phyloP scores from a whole-genome alignment of 2,888 invertebrate species.

The Trissonchulus sp. region DNA sequence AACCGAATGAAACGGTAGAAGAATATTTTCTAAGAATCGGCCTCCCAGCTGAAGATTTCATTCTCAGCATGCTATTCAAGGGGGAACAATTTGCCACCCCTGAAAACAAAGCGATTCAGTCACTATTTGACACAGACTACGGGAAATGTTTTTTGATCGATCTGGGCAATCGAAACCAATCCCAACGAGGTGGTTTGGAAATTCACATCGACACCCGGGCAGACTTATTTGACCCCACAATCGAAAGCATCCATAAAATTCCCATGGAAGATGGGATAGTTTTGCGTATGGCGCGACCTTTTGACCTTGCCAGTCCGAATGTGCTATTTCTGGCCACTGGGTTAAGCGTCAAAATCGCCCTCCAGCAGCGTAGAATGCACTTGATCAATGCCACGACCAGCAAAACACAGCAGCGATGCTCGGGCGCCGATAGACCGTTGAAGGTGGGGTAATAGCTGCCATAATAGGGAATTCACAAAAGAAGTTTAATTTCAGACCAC shows the following conservation, averaged over 20 bases:
- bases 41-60: not conserved
- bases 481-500: no score
- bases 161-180: not conserved
- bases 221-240: not conserved
- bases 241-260: not conserved
- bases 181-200: not conserved
- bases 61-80: not conserved
- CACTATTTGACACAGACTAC: conserved; percentile 24
- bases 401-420: not conserved
- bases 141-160: conserved; percentile 21
- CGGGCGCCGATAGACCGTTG: not conserved
- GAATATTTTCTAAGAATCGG: not conserved
- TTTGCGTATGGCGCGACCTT: not conserved
- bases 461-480: no score
- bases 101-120: not conserved
- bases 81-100: not conserved
- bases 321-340: not conserved
- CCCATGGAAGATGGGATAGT: not conserved
- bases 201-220: not conserved
- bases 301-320: not conserved
- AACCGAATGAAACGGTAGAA: not conserved
- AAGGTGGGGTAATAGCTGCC: no score
- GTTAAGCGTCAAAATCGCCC: not conserved
- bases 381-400: conserved; percentile 4
- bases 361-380: not conserved